Evolutionary conservation across 2,888 invertebrate species (phyloP), one percentile per base, ranked within the genome.

Genomic region (Hoplodrina ambigua): DNA sequence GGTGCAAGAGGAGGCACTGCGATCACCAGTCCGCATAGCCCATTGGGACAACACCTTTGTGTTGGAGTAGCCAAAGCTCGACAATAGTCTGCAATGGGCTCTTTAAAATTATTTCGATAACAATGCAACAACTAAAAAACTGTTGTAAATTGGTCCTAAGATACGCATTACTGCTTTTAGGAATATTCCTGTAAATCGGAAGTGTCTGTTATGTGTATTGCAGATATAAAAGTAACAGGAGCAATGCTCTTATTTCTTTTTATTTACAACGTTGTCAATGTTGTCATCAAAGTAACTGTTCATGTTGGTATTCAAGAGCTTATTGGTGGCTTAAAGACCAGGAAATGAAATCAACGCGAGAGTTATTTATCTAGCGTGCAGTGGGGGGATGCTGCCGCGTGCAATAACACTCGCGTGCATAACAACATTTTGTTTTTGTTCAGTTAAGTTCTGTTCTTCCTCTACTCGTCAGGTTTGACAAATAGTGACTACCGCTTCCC

Each of bases 341-440:
- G 65, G 25, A 11, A 13, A 58, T 49, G 20, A 65, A 60, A 58
- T 20, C 6, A 49, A 46, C 17, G 11, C 19, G 52, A 54, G 58
- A 63, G 41, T 58, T 54, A 30, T 41, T 59, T 25, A n/a, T 20
- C 56, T 33, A 50, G 76, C 68, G 76, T 76, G 76, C 80, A 79
- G 76, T 77, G 76, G 33, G 69, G 76, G 76, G 80, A 77, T 57
- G 80, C 76, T 77, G 76, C 80, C 76, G 41, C 53, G 70, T 81
- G 72, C 68, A 56, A 59, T 56, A 15, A 58, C 74, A 62, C 80
- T 66, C 75, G 67, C 75, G 75, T 76, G 76, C 75, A 57, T 33
- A 33, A 37, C n/a, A 54, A 46, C 20, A n/a, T 8, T 13, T 54
- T 7, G 53, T 30, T 13, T 7, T 46, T 37, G 8, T 25, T 19